phyloP scores from a whole-genome alignment of 2,113 vertebrate species.

The Gymnocephalus cernua region DNA sequence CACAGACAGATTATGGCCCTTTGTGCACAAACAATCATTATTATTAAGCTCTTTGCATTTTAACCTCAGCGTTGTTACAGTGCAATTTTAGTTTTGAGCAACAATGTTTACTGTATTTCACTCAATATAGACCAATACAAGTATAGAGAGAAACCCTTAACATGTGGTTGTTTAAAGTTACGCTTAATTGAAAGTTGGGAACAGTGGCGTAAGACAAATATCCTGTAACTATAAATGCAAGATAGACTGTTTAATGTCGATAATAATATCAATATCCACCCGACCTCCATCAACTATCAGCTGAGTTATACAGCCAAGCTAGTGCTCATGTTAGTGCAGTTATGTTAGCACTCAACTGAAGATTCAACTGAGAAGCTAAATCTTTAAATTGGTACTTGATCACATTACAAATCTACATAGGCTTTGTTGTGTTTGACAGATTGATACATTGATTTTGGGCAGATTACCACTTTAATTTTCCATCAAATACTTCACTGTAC shows the following conservation, averaged over 20 bases:
- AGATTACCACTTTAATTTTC: background rate
- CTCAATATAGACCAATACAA: background rate
- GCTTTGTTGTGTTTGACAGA: background rate
- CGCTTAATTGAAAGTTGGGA: background rate
- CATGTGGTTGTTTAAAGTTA: background rate
- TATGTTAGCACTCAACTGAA: background rate
- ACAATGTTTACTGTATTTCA: background rate
- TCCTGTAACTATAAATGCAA: background rate
- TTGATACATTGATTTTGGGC: background rate
- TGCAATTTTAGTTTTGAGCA: conserved; percentile 27
- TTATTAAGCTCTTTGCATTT: conserved; percentile 54
- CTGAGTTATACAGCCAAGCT: background rate
- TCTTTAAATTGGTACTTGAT: background rate
- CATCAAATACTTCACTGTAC: background rate
- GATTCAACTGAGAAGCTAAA: too few species aligned
- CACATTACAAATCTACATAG: background rate
- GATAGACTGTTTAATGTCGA: background rate
- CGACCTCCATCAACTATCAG: background rate
- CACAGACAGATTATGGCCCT: conserved; percentile 63
- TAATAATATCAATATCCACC: background rate
- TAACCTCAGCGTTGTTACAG: conserved; percentile 20
- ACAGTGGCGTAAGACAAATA: background rate
- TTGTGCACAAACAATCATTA: conserved; percentile 56
- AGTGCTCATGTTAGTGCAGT: background rate
- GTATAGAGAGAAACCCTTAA: background rate